Evolutionary conservation across 2,797 vertebrate species (phyloP).

Genomic region (Artibeus jamaicensis): DNA sequence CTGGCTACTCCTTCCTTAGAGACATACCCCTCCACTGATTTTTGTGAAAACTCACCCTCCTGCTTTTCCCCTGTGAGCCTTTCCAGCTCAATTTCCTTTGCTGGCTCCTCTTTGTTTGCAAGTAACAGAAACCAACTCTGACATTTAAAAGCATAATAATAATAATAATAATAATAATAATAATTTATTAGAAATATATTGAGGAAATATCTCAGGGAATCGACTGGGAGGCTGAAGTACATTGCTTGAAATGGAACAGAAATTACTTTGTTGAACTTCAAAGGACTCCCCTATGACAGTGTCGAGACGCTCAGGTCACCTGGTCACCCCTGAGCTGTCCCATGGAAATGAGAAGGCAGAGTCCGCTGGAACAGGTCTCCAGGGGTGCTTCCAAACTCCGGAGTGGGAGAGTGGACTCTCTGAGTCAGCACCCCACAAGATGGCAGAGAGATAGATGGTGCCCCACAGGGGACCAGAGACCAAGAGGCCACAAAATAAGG

Average conservation of each 20-base stretch:
- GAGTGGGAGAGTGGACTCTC: not conserved
- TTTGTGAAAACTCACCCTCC: not conserved
- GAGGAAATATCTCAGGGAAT: not conserved
- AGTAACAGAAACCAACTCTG: slow-evolving; percentile 38
- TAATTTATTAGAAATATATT: not conserved
- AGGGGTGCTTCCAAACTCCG: not conserved
- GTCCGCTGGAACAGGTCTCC: not conserved
- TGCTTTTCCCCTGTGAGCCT: not conserved
- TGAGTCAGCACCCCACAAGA: not conserved
- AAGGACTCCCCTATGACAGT: not conserved
- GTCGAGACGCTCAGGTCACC: not conserved
- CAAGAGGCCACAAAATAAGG: not conserved
- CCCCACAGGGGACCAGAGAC: not conserved
- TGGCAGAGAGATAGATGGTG: not conserved
- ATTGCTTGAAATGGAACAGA: not conserved
- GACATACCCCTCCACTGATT: not conserved
- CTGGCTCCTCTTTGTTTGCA: slow-evolving; percentile 9
- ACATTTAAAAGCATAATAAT: not conserved
- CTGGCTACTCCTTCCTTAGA: slow-evolving; percentile 41
- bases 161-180: not conserved
- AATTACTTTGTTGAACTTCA: not conserved
- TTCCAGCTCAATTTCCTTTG: not conserved
- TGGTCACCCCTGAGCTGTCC: not conserved
- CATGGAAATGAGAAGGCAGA: not conserved
- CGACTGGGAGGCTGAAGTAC: not conserved